Base-by-base conservation (phyloP, 2,888 invertebrate species). In the Rotaria socialis region DNA sequence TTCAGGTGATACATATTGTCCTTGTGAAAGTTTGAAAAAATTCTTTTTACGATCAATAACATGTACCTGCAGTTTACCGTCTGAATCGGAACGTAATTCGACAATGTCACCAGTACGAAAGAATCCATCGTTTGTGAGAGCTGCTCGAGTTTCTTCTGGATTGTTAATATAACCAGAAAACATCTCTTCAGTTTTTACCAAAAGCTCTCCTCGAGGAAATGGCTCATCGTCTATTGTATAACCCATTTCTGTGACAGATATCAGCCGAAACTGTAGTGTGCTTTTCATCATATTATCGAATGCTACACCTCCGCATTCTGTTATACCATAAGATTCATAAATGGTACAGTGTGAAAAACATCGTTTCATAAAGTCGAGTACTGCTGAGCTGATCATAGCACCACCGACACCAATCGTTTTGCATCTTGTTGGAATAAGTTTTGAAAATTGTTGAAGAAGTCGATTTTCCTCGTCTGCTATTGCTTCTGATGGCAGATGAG, bases 101-200 rank as follows among this genome's bases (percentile, higher is more conserved):
- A 74, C 74, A 74, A 74, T 74, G 41, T 74, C 74, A 74, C 74
- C 74, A 8, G 74, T 74, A 74, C 41, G 8, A 74, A 74, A 74
- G 2, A 35, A 74, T 41, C 74, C 74, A 41, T 74, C 74, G 11
- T 60, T 27, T 41, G 35, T 74, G 2, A 74, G n/a, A 74, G 41
- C 35, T 74, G 16, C 24, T 41, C n/a, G 41, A 41, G 74, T 74
- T 41, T 74, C 74, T 41, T 22, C 43, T 0, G 41, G 24, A 43
- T 74, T 74, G 19, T 74, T 74, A 74, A 41, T 10, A 43, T 74
- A 74, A 11, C 74, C 74, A 6, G 74, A 43, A 41, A 74, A 22
- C 35, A 74, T 35, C 1, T 19, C 7, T 7, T 22, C 8, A 41
- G 74, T 74, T 74, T 74, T 74, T 19, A 74, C 3, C 2, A 19